Percentiles rank a stretch among this genome's conserved stretches.
These are phyloP conservation scores for Corythoichthys haematopterus DNA, from an alignment of 2,113 vertebrate species.

Conservation along the genomic window DNA sequence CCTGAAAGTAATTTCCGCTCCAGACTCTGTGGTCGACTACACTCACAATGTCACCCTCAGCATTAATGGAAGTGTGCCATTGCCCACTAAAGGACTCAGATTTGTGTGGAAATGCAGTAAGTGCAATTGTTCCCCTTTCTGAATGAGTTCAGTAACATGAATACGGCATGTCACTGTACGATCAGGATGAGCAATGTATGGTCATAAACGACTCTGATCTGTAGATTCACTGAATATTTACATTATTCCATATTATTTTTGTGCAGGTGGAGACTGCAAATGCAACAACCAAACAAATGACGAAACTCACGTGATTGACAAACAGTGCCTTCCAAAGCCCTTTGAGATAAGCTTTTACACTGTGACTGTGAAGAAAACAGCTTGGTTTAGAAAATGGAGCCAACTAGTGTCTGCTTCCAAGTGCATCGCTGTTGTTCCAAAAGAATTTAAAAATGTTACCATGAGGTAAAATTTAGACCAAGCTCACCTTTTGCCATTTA, in stretches of 20 bases:
- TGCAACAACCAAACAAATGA: conserved; percentile 40
- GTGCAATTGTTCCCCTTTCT: conserved; percentile 15
- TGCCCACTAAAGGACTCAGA: conserved; percentile 25
- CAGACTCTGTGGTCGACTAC: conserved; percentile 43
- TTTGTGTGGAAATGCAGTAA: conserved; percentile 69
- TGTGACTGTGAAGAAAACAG: conserved; percentile 38
- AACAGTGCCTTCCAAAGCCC: conserved; percentile 60
- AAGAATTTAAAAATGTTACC: conserved; percentile 43
- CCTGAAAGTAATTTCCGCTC: conserved; percentile 48
- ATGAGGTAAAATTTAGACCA: conserved; percentile 57
- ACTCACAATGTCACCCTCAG: conserved; percentile 48
- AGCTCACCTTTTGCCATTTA: background rate
- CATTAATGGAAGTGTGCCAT: conserved; percentile 30
- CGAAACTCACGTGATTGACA: conserved; percentile 40
- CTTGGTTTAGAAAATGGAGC: conserved; percentile 43
- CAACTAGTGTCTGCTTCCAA: conserved; percentile 32
- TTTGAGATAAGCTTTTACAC: conserved; percentile 56
- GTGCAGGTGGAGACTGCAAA: conserved; percentile 56
- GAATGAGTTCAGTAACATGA: background rate
- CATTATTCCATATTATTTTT: background rate
- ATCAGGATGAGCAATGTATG: background rate
- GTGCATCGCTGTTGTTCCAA: conserved; percentile 61
- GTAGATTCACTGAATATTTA: background rate
- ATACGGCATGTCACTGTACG: background rate
- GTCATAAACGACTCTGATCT: background rate